Evolutionary conservation across 1,140 invertebrate species (phyloP).

Genomic region (Saccostrea glomerata): DNA sequence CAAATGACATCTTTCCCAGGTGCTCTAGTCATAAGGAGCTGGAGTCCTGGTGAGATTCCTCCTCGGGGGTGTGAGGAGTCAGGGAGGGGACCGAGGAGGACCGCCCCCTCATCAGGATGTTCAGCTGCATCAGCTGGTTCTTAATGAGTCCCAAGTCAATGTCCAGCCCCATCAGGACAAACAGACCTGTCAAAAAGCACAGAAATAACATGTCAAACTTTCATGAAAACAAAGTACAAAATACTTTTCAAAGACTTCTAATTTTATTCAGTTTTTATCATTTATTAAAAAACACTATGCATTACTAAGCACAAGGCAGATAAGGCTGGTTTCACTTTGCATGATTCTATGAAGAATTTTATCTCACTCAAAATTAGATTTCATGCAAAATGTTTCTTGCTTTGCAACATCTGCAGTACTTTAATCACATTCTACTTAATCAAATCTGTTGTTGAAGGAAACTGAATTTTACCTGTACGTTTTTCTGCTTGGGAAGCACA

Average conservation of each 20-base stretch:
- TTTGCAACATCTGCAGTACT: no score
- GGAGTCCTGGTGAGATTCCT: background rate
- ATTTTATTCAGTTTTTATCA: no score
- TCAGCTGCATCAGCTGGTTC: conserved; percentile 84
- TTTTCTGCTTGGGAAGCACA: conserved; percentile 86
- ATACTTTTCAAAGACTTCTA: no score
- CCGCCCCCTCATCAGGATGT: conserved; percentile 80
- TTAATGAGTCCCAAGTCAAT: conserved; percentile 84
- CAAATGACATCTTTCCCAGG: conserved; percentile 44
- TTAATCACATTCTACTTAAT: background rate
- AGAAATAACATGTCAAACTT: background rate
- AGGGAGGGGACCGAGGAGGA: conserved; percentile 14
- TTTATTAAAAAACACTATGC: no score
- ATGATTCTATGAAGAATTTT: no score
- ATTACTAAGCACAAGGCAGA: no score
- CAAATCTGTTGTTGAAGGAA: background rate
- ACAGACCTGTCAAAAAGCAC: conserved; percentile 80
- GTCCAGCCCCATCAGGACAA: conserved; percentile 83
- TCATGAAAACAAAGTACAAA: background rate
- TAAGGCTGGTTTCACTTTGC: no score
- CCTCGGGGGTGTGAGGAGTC: background rate
- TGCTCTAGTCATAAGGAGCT: conserved; percentile 46
- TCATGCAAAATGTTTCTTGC: no score
- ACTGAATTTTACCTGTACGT: conserved; percentile 81
- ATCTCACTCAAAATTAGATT: no score